phyloP scores from a whole-genome alignment of 2,888 invertebrate species.

The Hirtodrosophila histrioides region DNA sequence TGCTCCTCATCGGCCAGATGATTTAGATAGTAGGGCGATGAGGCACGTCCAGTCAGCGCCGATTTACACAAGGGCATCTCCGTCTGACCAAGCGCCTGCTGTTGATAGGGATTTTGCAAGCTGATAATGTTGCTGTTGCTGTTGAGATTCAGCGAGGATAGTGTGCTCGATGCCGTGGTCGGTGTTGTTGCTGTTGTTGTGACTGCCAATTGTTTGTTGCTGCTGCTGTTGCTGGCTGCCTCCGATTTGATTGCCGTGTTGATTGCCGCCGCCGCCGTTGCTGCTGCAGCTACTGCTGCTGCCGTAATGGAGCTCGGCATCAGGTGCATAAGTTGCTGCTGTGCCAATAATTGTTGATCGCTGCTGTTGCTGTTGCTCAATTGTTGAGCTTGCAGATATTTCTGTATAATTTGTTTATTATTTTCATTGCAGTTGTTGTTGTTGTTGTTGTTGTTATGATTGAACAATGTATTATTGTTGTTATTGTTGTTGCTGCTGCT shows the following conservation, averaged over 20 bases:
- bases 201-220: constrained; percentile 43
- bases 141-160: constrained; percentile 67
- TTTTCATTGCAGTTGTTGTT: constrained; percentile 68
- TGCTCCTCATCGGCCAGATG: constrained; percentile 50
- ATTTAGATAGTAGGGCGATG: constrained; percentile 61
- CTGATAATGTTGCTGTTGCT: constrained; percentile 73
- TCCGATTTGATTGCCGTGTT: constrained; percentile 67
- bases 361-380: constrained; percentile 49
- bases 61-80: constrained; percentile 64
- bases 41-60: constrained; percentile 40
- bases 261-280: constrained; percentile 47
- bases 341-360: constrained; percentile 68
- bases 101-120: constrained; percentile 69
- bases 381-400: constrained; percentile 82
- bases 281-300: constrained; percentile 57
- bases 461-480: constrained; percentile 67
- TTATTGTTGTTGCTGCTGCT: constrained; percentile 62
- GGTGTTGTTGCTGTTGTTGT: constrained; percentile 65
- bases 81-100: constrained; percentile 60
- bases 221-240: constrained; percentile 40
- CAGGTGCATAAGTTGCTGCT: constrained; percentile 71
- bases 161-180: constrained; percentile 74
- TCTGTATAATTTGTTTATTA: constrained; percentile 81
- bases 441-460: constrained; percentile 64
- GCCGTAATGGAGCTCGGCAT: constrained; percentile 71